Evolutionary conservation across 2,113 vertebrate genomes (phyloP).

Genomic region (Callionymus lyra): DNA sequence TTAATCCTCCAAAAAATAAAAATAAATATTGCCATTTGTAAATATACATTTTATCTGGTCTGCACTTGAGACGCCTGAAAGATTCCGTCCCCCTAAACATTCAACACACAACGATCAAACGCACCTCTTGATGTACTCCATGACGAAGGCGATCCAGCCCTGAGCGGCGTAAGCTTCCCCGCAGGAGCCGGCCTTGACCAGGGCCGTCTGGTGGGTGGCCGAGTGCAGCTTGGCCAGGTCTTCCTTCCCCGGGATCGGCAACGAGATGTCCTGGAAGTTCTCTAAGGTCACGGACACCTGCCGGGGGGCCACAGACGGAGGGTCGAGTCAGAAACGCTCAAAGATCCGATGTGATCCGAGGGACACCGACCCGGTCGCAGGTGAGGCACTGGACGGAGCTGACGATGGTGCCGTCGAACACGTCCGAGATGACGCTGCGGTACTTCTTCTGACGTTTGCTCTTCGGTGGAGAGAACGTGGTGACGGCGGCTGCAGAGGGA

Average conservation of each 20-base stretch:
- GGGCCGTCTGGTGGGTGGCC: slow-evolving; percentile 84
- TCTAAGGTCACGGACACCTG: slow-evolving; percentile 93
- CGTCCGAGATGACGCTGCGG: slow-evolving; percentile 90
- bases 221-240: slow-evolving; percentile 97
- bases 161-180: slow-evolving; percentile 92
- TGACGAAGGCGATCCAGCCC: slow-evolving; percentile 92
- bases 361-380: slow-evolving; percentile 86
- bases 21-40: too few relatives aligned
- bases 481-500: slow-evolving; percentile 44
- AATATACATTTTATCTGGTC: too few relatives aligned
- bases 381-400: slow-evolving; percentile 97
- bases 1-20: too few relatives aligned
- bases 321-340: too few relatives aligned
- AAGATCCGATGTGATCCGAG: background rate
- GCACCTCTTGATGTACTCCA: slow-evolving; percentile 98
- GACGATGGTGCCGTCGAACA: slow-evolving; percentile 94
- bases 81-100: too few relatives aligned
- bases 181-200: slow-evolving; percentile 92
- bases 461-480: slow-evolving; percentile 72
- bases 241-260: slow-evolving; percentile 97
- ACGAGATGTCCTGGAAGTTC: slow-evolving; percentile 97
- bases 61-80: too few relatives aligned
- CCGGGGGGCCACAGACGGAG: background rate
- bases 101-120: too few relatives aligned
- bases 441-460: slow-evolving; percentile 88